Percentiles rank a stretch among this genome's conserved stretches.
Evolutionary conservation across 2,888 invertebrate species (phyloP).

Genomic region (Miltochrista miniata): DNA sequence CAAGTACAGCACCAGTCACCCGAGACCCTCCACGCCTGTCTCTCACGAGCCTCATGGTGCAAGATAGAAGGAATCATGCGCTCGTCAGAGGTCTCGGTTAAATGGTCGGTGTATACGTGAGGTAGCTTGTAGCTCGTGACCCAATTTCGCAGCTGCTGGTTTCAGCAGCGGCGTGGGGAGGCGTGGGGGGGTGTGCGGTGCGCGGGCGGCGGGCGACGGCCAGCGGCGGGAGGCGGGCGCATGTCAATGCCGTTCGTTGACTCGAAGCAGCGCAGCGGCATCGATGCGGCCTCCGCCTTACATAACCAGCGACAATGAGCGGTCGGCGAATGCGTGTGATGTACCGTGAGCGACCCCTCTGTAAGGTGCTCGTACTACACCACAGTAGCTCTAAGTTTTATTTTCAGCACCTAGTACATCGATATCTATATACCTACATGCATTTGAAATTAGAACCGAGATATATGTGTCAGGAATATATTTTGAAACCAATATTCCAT

Average conservation of each 20-base stretch:
- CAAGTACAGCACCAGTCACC: constrained; percentile 49
- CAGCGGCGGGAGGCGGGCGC: constrained; percentile 61
- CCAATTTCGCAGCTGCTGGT: constrained; percentile 83
- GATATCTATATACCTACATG: background rate
- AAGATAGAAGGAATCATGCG: constrained; percentile 32
- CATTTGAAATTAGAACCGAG: background rate
- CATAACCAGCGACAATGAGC: constrained; percentile 81
- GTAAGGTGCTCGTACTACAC: constrained; percentile 16
- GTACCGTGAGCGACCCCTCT: constrained; percentile 50
- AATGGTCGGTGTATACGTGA: constrained; percentile 67
- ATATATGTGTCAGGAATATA: background rate
- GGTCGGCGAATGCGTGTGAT: constrained; percentile 71
- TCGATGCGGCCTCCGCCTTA: constrained; percentile 81
- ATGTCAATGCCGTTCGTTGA: constrained; percentile 84
- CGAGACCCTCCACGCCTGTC: constrained; percentile 35
- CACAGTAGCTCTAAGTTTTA: background rate
- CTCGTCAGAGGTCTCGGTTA: constrained; percentile 55
- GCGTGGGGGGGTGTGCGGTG: constrained; percentile 46
- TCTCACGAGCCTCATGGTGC: constrained; percentile 16
- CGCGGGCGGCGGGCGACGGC: constrained; percentile 45
- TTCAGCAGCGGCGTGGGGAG: constrained; percentile 74
- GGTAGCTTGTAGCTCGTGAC: constrained; percentile 79
- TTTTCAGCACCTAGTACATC: background rate
- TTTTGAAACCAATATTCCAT: background rate
- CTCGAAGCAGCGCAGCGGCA: constrained; percentile 76